phyloP scores from a whole-genome alignment of 2,888 invertebrate genomes.

The Thecocarcelia acutangulata region DNA sequence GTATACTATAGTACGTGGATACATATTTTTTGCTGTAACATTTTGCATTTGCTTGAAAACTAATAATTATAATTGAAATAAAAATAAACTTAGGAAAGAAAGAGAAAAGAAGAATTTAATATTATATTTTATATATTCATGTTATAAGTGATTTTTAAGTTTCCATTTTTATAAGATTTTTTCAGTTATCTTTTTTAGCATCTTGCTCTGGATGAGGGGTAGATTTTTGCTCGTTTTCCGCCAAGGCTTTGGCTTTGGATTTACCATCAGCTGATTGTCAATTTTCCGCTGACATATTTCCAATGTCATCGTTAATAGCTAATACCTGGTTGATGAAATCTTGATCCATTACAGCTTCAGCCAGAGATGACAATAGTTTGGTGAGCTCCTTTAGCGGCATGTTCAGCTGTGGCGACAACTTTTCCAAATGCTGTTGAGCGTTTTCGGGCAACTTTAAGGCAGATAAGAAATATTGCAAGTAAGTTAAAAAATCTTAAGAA shows the following conservation, averaged over 20 bases:
- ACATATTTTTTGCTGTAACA: constrained; percentile 11
- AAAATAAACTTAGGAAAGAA: constrained; percentile 10
- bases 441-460: constrained; percentile 84
- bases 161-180: constrained; percentile 1
- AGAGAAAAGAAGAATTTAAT: constrained; percentile 27
- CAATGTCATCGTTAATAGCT: constrained; percentile 91
- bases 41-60: constrained; percentile 37
- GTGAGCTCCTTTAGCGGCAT: constrained; percentile 85
- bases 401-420: constrained; percentile 89
- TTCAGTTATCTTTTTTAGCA: constrained; percentile 29
- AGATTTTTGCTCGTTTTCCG: constrained; percentile 44
- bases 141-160: constrained; percentile 22
- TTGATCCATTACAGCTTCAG: constrained; percentile 86
- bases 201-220: constrained; percentile 16
- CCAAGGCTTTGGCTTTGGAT: constrained; percentile 41
- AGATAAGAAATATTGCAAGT: neutral
- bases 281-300: constrained; percentile 88
- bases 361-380: constrained; percentile 85
- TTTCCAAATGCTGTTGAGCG: constrained; percentile 84
- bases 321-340: constrained; percentile 89
- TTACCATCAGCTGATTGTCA: constrained; percentile 81
- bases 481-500: neutral
- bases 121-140: constrained; percentile 39
- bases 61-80: constrained; percentile 23
- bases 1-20: no score